phyloP scores from a whole-genome alignment of 2,113 vertebrate genomes.

The Phrynosoma platyrhinos region DNA sequence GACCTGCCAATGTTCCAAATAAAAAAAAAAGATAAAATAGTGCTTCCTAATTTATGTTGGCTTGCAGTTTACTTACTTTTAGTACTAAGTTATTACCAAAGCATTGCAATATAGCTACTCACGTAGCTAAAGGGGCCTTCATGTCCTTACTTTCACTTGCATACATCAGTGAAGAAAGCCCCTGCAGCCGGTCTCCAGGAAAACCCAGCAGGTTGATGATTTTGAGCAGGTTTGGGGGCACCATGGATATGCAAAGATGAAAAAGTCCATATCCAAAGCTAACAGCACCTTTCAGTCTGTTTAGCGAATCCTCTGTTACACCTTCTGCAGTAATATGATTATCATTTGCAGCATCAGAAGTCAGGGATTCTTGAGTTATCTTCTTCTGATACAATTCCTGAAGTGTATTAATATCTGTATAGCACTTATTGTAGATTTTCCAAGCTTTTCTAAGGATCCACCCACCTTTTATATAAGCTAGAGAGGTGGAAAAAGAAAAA shows the following conservation, averaged over 20 bases:
- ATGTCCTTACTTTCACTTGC: conserved; percentile 99
- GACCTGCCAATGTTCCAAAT: conserved; percentile 71
- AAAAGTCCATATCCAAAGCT: conserved; percentile 99
- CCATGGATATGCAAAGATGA: conserved; percentile 99
- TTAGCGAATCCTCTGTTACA: conserved; percentile 91
- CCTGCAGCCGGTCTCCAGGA: conserved; percentile 96
- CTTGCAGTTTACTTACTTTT: conserved; percentile 75
- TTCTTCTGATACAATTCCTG: conserved; percentile 89
- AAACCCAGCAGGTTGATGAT: conserved; percentile 99
- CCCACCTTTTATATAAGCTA: conserved; percentile 98
- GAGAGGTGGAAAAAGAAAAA: conserved; percentile 26
- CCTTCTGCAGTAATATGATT: conserved; percentile 85
- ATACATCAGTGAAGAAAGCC: conserved; percentile 94
- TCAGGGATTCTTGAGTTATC: conserved; percentile 83
- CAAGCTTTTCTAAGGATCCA: conserved; percentile 99
- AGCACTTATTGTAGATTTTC: conserved; percentile 99
- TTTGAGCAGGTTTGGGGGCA: conserved; percentile 98
- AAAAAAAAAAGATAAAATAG: conserved; percentile 40
- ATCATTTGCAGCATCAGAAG: conserved; percentile 92
- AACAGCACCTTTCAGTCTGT: conserved; percentile 97
- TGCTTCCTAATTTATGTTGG: conserved; percentile 48
- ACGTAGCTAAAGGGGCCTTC: conserved; percentile 99
- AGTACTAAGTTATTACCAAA: conserved; percentile 83
- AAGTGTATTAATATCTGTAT: conserved; percentile 94
- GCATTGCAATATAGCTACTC: conserved; percentile 89